phyloP scores from a whole-genome alignment of 2,888 invertebrate genomes.

The Coelopa pilipes region DNA sequence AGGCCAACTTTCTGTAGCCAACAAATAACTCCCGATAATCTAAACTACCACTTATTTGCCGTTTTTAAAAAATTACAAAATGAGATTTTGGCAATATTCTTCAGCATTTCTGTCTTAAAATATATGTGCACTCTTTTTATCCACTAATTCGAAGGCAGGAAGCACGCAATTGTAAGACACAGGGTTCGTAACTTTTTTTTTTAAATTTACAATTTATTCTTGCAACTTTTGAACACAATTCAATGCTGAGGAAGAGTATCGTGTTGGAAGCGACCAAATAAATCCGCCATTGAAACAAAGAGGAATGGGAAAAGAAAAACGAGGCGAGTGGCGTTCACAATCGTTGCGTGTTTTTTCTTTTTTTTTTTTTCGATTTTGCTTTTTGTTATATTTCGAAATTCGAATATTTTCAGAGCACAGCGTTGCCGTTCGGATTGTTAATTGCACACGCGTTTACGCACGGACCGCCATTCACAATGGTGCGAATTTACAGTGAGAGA shows the following conservation, averaged over 20 bases:
- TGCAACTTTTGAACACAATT: neutral
- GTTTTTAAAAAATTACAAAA: too few species aligned
- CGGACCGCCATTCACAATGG: constrained; percentile 27
- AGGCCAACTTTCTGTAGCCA: too few species aligned
- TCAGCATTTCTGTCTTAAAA: too few species aligned
- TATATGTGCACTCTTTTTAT: too few species aligned
- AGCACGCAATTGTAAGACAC: neutral
- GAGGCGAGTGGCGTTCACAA: neutral
- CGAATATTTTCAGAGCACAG: neutral
- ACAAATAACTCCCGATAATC: too few species aligned
- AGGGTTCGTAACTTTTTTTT: neutral
- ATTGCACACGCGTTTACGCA: constrained; percentile 9
- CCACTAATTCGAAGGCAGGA: neutral
- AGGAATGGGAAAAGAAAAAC: constrained; percentile 6
- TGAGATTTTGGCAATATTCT: too few species aligned
- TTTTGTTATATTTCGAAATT: neutral
- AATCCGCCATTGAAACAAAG: constrained; percentile 31
- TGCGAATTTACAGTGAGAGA: neutral
- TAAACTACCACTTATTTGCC: too few species aligned
- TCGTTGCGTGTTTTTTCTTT: neutral
- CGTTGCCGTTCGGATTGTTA: neutral
- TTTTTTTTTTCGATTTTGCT: neutral
- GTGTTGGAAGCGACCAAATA: neutral
- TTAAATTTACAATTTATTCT: too few species aligned
- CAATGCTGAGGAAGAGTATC: neutral